These are phyloP conservation scores for Morpho deidamia DNA, from an alignment of 2,888 invertebrate genomes.

Conservation along the genomic window DNA sequence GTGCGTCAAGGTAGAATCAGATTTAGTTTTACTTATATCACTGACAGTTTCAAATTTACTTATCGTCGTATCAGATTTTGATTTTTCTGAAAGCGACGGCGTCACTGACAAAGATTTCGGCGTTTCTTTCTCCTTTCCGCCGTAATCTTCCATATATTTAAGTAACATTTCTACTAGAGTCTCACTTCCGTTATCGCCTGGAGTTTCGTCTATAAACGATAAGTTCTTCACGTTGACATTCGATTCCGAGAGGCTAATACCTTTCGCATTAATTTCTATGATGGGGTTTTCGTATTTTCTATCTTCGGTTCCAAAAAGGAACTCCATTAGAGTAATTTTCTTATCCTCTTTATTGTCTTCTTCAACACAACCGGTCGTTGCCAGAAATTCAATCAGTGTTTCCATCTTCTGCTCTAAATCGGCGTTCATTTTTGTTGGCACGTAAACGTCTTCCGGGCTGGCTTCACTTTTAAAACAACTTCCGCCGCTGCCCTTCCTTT, in stretches of 20 bases:
- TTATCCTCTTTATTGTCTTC: constrained; percentile 54
- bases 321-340: constrained; percentile 72
- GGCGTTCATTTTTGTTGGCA: constrained; percentile 53
- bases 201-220: constrained; percentile 67
- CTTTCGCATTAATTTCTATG: constrained; percentile 48
- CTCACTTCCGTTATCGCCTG: constrained; percentile 57
- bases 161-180: constrained; percentile 66
- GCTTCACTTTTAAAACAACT: constrained; percentile 65
- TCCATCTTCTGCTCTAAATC: constrained; percentile 73
- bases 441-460: constrained; percentile 51
- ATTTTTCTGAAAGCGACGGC: constrained; percentile 63
- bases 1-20: constrained; percentile 65
- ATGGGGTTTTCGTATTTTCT: constrained; percentile 43
- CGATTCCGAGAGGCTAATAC: constrained; percentile 54
- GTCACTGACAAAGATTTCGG: constrained; percentile 50
- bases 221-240: constrained; percentile 59
- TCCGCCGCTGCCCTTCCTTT: constrained; percentile 60
- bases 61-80: constrained; percentile 69
- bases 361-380: constrained; percentile 64
- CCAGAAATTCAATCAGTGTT: constrained; percentile 67
- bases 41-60: constrained; percentile 63
- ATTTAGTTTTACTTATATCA: constrained; percentile 70
- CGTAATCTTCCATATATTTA: constrained; percentile 68
- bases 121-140: constrained; percentile 44
- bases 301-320: constrained; percentile 63